Evolutionary conservation across 1,140 invertebrate genomes (phyloP).

Genomic region (Cydia amplana): DNA sequence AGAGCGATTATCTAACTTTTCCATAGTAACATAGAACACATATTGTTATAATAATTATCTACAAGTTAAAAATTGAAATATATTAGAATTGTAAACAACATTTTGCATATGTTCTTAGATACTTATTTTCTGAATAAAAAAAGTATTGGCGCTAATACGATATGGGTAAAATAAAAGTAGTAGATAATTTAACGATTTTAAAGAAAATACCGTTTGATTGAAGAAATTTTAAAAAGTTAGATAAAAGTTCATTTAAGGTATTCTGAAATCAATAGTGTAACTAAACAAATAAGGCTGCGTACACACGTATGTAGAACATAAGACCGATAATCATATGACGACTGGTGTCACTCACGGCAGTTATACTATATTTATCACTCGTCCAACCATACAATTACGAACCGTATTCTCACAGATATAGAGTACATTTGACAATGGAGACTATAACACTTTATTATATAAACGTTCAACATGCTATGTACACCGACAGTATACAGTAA

Average conservation of each 20-base stretch:
- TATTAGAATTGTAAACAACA: background rate
- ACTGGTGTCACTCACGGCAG: background rate
- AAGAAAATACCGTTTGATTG: background rate
- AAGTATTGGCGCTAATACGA: too few relatives aligned
- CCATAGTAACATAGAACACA: background rate
- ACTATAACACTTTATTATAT: conserved; percentile 27
- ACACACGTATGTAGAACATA: background rate
- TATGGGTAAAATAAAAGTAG: too few relatives aligned
- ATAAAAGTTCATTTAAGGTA: background rate
- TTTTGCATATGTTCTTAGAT: background rate
- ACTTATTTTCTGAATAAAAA: background rate
- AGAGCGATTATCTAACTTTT: conserved; percentile 1
- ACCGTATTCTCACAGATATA: conserved; percentile 1
- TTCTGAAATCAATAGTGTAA: background rate
- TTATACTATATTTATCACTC: background rate
- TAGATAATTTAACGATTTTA: too few relatives aligned
- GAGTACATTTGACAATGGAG: conserved; percentile 12
- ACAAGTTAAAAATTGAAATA: background rate
- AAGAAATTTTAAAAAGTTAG: background rate
- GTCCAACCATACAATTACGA: background rate
- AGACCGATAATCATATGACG: background rate
- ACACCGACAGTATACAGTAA: conserved; percentile 22
- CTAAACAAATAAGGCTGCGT: background rate
- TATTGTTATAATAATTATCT: background rate
- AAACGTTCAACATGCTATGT: conserved; percentile 29